These are phyloP conservation scores for Ctenochaetus hawaiiensis DNA, from an alignment of 2,797 vertebrate species.

Conservation along the genomic window DNA sequence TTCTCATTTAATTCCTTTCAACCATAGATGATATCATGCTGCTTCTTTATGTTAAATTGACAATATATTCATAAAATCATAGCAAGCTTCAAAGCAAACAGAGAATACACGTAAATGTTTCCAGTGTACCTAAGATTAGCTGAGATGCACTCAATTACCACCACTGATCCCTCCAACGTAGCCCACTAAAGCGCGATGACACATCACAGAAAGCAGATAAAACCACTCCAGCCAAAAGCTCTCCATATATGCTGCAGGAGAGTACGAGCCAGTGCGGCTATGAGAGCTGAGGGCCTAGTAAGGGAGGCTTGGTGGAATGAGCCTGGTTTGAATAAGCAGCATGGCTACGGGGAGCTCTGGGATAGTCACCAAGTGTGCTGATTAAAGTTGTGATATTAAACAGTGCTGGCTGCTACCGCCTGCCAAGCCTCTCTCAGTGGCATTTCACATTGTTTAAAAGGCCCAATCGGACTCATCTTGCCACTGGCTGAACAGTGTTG, in stretches of 20 bases:
- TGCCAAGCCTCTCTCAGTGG: conserved; percentile 79
- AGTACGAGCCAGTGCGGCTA: conserved; percentile 51
- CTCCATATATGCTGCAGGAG: conserved; percentile 71
- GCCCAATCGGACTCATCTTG: conserved; percentile 68
- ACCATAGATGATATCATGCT: conserved; percentile 8
- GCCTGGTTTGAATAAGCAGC: conserved; percentile 80
- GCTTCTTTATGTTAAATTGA: conserved; percentile 4
- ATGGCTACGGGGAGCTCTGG: conserved; percentile 76
- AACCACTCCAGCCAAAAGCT: conserved; percentile 63
- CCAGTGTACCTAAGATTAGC: conserved; percentile 5
- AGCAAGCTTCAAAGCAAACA: conserved; percentile 7
- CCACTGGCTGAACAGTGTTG: conserved; percentile 64
- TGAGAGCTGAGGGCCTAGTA: conserved; percentile 70
- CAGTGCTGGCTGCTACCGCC: conserved; percentile 73
- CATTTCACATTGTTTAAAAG: conserved; percentile 81
- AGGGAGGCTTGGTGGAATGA: conserved; percentile 73
- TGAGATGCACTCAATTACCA: conserved; percentile 18
- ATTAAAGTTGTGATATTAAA: conserved; percentile 84
- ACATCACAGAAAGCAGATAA: conserved; percentile 68
- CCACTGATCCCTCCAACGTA: conserved; percentile 34
- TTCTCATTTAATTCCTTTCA: conserved; percentile 47
- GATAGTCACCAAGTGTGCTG: conserved; percentile 80
- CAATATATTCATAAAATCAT: not conserved
- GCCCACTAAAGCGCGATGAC: conserved; percentile 55
- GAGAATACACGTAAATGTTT: not conserved